Conservation (phyloP, 2,888 invertebrate genomes). For the Neoitamus cyanurus region DNA sequence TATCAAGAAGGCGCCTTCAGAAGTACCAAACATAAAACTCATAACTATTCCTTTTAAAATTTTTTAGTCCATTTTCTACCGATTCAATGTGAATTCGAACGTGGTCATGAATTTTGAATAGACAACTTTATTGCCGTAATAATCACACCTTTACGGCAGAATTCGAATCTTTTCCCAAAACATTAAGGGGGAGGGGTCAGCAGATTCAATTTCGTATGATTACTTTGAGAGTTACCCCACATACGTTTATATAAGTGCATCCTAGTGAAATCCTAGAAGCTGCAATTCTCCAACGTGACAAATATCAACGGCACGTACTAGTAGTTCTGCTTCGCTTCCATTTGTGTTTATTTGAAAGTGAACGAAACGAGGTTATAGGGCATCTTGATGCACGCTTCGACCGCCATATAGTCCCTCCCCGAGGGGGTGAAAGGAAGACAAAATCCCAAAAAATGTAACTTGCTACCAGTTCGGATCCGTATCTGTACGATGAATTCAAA, state of each 20-base stretch:
- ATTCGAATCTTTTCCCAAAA: neutral
- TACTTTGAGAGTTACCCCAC: neutral
- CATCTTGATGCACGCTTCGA: constrained; percentile 8
- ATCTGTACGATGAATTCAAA: constrained; percentile 7
- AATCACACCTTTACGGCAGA: neutral
- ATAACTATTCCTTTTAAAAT: neutral
- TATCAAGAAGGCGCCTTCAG: neutral
- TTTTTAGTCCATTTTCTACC: neutral
- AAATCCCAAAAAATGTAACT: neutral
- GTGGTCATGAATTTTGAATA: constrained; percentile 16
- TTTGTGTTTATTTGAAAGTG: constrained; percentile 20
- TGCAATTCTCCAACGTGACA: constrained; percentile 23
- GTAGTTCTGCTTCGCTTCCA: constrained; percentile 30
- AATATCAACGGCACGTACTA: constrained; percentile 17
- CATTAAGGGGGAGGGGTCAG: neutral
- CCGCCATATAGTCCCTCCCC: neutral
- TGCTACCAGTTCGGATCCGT: constrained; percentile 11
- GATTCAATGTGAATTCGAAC: neutral
- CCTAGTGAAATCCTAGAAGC: neutral
- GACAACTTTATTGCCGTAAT: neutral
- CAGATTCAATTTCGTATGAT: constrained; percentile 20
- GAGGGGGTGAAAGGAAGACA: neutral
- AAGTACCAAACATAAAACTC: neutral
- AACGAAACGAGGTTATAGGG: constrained; percentile 34
- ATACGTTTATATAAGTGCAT: constrained; percentile 11